Base-by-base conservation (phyloP, 2,797 vertebrate species). In the Staurois parvus region DNA sequence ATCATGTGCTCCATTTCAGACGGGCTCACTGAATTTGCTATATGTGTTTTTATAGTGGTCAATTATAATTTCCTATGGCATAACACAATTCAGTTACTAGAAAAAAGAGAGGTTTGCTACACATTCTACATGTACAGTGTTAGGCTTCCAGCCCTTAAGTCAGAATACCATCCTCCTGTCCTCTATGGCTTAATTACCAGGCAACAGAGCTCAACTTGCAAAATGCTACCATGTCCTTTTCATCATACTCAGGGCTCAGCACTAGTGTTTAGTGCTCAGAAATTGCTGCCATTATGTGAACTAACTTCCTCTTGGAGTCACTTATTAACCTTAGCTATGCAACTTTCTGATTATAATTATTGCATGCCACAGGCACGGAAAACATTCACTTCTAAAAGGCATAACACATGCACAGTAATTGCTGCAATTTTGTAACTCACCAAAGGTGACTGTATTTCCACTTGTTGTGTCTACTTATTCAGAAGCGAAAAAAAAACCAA, bases 251-350 rank as follows among this genome's bases (percentile, higher is more conserved):
- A 95, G 96, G 93, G 95, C 95, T 96, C 94, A 96, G 97, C 97
- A 97, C 94, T 96, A 95, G 95, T 95, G 90, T 97, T 96, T 95
- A 97, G 95, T 95, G 96, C 95, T 94, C 95, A 95, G 95, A 96
- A 97, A 97, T 97, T 97, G 96, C 95, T 96, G 95, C 97, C 96
- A 99, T 99, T 98, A 97, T 95, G 95, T 94, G 94, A 93, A 95
- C 96, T 95, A 94, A 96, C 96, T 97, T 97, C 97, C 97, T 97
- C 94, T 93, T 89, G 94, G 94, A 95, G 95, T 97, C 96, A 97
- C 95, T 96, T 96, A 97, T 97, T 97, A 97, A 96, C 94, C 93
- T 90, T 76, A 95, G 95, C 95, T 97, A 95, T 97, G 96, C 96
- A 95, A 95, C 94, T 95, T 93, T 94, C 93, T 93, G 93, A 96